Evolutionary conservation across 64 coral and sea anemone species (phyloP), one percentile per base, ranked within the genome.

Genomic region (Actinia tenebrosa): DNA sequence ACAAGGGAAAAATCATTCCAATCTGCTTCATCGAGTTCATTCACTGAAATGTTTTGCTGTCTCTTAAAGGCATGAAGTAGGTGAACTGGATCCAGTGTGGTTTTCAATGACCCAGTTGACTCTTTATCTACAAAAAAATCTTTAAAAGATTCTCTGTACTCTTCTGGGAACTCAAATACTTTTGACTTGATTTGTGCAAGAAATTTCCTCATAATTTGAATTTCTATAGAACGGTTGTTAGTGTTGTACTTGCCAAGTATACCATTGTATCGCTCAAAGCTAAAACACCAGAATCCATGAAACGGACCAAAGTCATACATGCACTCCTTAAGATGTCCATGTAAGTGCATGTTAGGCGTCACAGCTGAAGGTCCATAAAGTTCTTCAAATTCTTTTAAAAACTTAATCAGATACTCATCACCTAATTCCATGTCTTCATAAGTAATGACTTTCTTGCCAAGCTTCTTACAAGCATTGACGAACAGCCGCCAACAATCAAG

Each of bases 271-370:
- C 30, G 30, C 30, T 37, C 30, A 37, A 37, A 37, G 30, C 30
- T 37, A 37, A 37, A 37, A 37, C 30, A 37, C 30, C 30, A 37
- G 30, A 37, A 37, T 37, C 30, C 30, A 85, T 92, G 86, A 88
- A 92, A 85, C 37, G 92, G 92, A 4, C 92, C 92, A 83, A 71
- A 89, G 64, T 93, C 92, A 68, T 71, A 55, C 8, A 93, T 44
- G 78, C 92, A 93, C 9, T 85, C 60, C 64, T 89, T 87, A 45
- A 93, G 80, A 56, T 93, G 87, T 4, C 92, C 64, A 78, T 93
- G 92, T 7, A 93, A 80, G 83, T 94, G 88, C 84, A 87, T 89
- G 45, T 93, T 93, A 72, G 87, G 78, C 26, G 88, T 94, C 27
- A 77, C 84, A 20, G 63, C 55, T 64, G 87, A 61, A 60, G 56